Percentiles rank a stretch among this genome's conserved stretches.
phyloP scores from a whole-genome alignment of 1,140 invertebrate species.

The Aethina tumida region DNA sequence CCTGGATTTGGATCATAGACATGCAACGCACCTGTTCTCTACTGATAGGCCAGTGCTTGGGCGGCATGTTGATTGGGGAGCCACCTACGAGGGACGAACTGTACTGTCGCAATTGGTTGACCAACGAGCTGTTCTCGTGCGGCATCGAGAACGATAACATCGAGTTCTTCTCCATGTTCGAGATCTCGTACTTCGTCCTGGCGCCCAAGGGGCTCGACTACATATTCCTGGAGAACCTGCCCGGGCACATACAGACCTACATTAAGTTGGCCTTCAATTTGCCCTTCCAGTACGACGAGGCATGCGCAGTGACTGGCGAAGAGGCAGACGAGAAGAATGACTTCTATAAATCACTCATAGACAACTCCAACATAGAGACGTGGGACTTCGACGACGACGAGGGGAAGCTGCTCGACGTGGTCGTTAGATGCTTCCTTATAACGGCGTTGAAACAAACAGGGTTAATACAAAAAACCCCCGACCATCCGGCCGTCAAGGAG shows the following conservation, averaged over 20 bases:
- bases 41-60: slow-evolving; percentile 50
- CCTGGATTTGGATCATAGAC: slow-evolving; percentile 54
- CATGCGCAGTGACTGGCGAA: slow-evolving; percentile 22
- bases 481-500: slow-evolving; percentile 21
- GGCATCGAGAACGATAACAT: slow-evolving; percentile 38
- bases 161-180: slow-evolving; percentile 12
- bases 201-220: slow-evolving; percentile 10
- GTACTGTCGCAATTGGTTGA: slow-evolving; percentile 42
- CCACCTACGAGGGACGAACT: slow-evolving; percentile 39
- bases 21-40: slow-evolving; percentile 49
- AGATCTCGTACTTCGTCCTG: slow-evolving; percentile 15
- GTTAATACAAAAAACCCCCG: slow-evolving; percentile 21
- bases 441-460: slow-evolving; percentile 45
- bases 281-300: slow-evolving; percentile 29
- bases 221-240: slow-evolving; percentile 19
- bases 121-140: slow-evolving; percentile 43
- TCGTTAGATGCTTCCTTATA: slow-evolving; percentile 43
- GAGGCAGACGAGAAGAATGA: slow-evolving; percentile 10
- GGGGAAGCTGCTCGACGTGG: slow-evolving; percentile 39
- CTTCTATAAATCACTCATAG: slow-evolving; percentile 29
- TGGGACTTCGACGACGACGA: slow-evolving; percentile 33
- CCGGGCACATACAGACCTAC: slow-evolving; percentile 16
- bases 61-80: slow-evolving; percentile 45
- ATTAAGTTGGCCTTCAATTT: slow-evolving; percentile 26
- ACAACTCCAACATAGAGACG: slow-evolving; percentile 34